These are phyloP conservation scores for Taurulus bubalis DNA, from an alignment of 2,113 vertebrate genomes.

Conservation along the genomic window DNA sequence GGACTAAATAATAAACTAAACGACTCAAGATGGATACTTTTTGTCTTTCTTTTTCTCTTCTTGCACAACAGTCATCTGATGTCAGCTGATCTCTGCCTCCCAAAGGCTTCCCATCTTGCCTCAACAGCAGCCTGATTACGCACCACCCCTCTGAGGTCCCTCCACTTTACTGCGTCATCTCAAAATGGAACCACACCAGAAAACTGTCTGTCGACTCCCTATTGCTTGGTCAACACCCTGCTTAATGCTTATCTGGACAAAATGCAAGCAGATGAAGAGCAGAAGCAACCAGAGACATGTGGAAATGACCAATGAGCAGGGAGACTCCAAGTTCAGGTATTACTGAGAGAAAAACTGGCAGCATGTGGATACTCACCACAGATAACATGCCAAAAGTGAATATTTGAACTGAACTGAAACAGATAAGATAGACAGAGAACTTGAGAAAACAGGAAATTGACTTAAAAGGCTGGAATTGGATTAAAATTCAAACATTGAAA, in stretches of 20 bases:
- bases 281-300: neutral
- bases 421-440: conserved; percentile 24
- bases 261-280: conserved; percentile 50
- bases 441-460: conserved; percentile 52
- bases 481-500: conserved; percentile 60
- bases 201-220: conserved; percentile 42
- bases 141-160: neutral
- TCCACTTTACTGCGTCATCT: conserved; percentile 37
- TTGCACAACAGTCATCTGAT: conserved; percentile 19
- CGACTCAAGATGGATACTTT: conserved; percentile 13
- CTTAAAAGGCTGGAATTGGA: conserved; percentile 31
- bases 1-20: conserved; percentile 34
- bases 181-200: conserved; percentile 18
- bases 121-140: conserved; percentile 23
- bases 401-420: conserved; percentile 29
- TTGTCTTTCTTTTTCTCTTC: neutral
- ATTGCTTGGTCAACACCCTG: conserved; percentile 34
- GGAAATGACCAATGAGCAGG: conserved; percentile 2
- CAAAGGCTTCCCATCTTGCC: neutral
- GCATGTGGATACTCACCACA: neutral
- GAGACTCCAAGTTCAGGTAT: conserved; percentile 15
- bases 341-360: conserved; percentile 15
- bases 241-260: conserved; percentile 9
- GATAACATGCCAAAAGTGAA: conserved; percentile 34
- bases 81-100: conserved; percentile 15